These are phyloP conservation scores for Atrichornis clamosus DNA, from an alignment of 2,113 vertebrate species.

Conservation along the genomic window DNA sequence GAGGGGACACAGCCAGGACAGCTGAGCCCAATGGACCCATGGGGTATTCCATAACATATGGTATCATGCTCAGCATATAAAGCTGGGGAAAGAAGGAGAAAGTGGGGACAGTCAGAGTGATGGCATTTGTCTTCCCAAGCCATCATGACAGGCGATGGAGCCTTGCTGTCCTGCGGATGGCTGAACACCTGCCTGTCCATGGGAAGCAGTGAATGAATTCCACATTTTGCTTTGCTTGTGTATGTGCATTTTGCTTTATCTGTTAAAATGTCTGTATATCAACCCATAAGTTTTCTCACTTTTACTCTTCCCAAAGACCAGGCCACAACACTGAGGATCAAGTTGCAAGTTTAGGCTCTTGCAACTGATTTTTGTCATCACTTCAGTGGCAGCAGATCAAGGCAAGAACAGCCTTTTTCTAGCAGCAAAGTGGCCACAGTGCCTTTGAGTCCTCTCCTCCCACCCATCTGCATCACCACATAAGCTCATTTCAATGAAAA, in stretches of 20 bases:
- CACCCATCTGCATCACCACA: background rate
- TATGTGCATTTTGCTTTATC: background rate
- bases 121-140: background rate
- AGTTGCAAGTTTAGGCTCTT: background rate
- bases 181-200: background rate
- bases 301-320: background rate
- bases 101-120: background rate
- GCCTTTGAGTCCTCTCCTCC: background rate
- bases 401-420: background rate
- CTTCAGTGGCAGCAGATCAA: background rate
- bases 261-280: background rate
- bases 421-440: background rate
- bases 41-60: background rate
- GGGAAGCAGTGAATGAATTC: background rate
- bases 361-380: background rate
- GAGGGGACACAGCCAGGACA: background rate
- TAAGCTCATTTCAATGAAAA: conserved; percentile 2
- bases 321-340: background rate
- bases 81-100: background rate
- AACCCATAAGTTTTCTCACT: background rate
- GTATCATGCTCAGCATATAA: background rate
- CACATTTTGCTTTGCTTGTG: background rate
- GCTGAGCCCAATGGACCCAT: background rate
- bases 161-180: background rate
- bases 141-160: background rate